Evolutionary conservation across 1,140 invertebrate species (phyloP).

Genomic region (Monochamus saltuarius): DNA sequence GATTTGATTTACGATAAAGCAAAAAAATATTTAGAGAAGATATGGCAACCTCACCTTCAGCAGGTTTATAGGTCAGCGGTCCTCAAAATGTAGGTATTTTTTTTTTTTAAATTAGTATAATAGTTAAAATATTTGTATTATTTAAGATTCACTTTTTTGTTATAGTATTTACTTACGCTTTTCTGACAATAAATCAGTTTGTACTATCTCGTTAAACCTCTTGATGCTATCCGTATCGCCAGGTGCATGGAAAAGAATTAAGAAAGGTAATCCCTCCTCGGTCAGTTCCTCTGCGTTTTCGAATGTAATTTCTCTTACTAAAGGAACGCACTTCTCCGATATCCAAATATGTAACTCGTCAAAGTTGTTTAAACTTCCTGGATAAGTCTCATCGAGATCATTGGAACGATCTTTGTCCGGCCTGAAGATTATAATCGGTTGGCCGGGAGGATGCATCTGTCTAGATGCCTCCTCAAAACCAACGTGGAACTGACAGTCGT

Average conservation of each 20-base stretch:
- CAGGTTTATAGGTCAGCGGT: too few relatives aligned
- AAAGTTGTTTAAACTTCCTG: conserved; percentile 68
- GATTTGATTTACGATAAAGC: too few relatives aligned
- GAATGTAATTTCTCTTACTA: conserved; percentile 94
- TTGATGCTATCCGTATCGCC: conserved; percentile 86
- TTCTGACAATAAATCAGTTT: conserved; percentile 75
- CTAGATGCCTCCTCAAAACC: conserved; percentile 85
- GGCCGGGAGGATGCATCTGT: conserved; percentile 80
- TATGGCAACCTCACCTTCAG: too few relatives aligned
- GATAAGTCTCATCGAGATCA: conserved; percentile 80
- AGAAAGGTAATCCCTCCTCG: conserved; percentile 98
- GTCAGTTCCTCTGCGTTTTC: conserved; percentile 99
- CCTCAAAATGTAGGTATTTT: too few relatives aligned
- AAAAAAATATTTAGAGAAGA: too few relatives aligned
- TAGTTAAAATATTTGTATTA: too few relatives aligned
- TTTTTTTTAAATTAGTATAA: too few relatives aligned
- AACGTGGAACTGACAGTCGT: conserved; percentile 94
- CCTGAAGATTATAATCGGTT: conserved; percentile 78
- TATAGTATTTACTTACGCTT: conserved; percentile 96
- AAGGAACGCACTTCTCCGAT: conserved; percentile 82
- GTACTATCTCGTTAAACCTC: conserved; percentile 81
- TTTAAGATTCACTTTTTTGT: too few relatives aligned
- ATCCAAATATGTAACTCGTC: conserved; percentile 86
- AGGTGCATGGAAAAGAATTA: conserved; percentile 93
- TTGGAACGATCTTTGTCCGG: conserved; percentile 75